Evolutionary conservation across 2,113 vertebrate genomes (phyloP).

Genomic region (Aphelocoma coerulescens): DNA sequence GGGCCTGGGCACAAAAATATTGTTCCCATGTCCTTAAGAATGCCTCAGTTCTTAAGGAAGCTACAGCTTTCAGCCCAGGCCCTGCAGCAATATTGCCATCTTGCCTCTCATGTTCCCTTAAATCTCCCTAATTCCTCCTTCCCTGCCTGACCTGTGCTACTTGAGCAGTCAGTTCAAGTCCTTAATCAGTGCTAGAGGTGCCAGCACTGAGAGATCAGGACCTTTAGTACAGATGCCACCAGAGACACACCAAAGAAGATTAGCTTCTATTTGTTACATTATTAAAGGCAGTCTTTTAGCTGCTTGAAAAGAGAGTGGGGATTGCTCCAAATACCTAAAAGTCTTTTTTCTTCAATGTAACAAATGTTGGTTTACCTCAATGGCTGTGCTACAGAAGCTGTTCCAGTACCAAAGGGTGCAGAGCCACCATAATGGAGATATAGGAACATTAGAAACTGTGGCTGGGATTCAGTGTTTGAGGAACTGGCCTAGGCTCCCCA

Average conservation of each 20-base stretch:
- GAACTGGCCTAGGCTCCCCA: background rate
- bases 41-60: background rate
- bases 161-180: background rate
- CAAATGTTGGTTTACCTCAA: background rate
- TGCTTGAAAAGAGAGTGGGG: background rate
- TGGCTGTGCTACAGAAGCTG: background rate
- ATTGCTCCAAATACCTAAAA: background rate
- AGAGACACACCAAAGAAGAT: background rate
- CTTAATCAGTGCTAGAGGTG: background rate
- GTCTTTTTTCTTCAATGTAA: background rate
- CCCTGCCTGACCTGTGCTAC: background rate
- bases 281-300: constrained; percentile 16
- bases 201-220: background rate
- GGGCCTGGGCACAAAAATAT: background rate
- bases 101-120: background rate
- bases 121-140: background rate
- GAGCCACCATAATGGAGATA: background rate
- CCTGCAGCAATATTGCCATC: background rate
- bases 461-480: background rate
- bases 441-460: background rate
- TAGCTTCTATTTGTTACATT: constrained; percentile 1
- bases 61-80: background rate
- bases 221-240: background rate
- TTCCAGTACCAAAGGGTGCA: background rate
- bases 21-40: background rate